A percentile compares a stretch with the other conserved stretches of the same genome.
Conservation (phyloP, 2,888 invertebrate species). For the Luffia ferchaultella region DNA sequence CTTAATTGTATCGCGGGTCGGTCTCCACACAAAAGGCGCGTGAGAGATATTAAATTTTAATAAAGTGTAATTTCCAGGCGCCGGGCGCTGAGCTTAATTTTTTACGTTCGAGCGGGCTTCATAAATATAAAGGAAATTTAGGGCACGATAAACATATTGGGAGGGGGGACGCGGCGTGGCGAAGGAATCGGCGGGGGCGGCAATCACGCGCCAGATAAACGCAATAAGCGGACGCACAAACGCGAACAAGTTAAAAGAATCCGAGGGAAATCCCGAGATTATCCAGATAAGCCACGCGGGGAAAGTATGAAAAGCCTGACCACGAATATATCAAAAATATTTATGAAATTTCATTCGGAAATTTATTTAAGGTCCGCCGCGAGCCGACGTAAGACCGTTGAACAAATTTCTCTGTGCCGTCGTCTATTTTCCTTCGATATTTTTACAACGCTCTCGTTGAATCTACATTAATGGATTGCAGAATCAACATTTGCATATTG, state of each 20-base stretch:
- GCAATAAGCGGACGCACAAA: conserved; percentile 50
- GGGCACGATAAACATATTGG: conserved; percentile 42
- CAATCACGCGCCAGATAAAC: conserved; percentile 39
- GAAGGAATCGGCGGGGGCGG: conserved; percentile 33
- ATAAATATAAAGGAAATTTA: conserved; percentile 38
- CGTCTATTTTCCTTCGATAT: conserved; percentile 19
- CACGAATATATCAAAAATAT: conserved; percentile 60
- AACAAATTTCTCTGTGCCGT: conserved; percentile 25
- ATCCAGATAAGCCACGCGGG: conserved; percentile 61
- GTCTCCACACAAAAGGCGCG: conserved; percentile 30
- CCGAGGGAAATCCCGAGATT: conserved; percentile 45
- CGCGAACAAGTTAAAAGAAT: conserved; percentile 50
- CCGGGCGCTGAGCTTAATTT: conserved; percentile 21
- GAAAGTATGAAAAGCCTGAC: conserved; percentile 55
- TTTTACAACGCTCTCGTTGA: too few species aligned
- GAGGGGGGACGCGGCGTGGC: conserved; percentile 20
- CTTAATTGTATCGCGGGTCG: conserved; percentile 29
- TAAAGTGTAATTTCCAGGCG: conserved; percentile 32
- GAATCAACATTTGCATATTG: too few species aligned
- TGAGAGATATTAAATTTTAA: conserved; percentile 44
- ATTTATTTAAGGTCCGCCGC: conserved; percentile 33
- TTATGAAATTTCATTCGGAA: conserved; percentile 48
- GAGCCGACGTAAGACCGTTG: conserved; percentile 26
- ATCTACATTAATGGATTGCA: too few species aligned
- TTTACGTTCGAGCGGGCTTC: conserved; percentile 28